Conservation (phyloP, 2,113 vertebrate species). For the Probosciger aterrimus region DNA sequence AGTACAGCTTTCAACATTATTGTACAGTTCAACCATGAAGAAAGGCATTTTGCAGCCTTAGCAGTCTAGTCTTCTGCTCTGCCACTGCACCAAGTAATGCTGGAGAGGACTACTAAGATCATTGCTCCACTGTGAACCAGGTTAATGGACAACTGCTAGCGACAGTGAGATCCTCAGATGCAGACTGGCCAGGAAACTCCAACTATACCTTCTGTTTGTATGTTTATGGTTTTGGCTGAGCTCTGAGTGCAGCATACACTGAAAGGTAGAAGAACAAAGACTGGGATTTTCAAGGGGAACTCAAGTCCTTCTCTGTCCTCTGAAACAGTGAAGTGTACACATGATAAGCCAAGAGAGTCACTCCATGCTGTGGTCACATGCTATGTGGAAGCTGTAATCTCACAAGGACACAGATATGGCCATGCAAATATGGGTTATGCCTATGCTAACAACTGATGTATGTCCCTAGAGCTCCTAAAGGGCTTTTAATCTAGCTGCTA, state of each 20-base stretch:
- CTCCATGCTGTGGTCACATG: neutral
- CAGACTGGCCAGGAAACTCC: neutral
- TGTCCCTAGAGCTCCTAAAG: neutral
- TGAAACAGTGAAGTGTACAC: neutral
- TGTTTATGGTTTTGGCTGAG: neutral
- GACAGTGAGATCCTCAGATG: neutral
- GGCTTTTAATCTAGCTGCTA: neutral
- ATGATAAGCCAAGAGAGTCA: neutral
- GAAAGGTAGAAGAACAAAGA: neutral
- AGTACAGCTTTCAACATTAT: neutral
- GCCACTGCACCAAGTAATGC: neutral
- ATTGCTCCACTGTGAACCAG: neutral
- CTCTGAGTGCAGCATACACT: rapidly evolving
- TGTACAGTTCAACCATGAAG: neutral
- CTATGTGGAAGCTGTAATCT: conserved; percentile 8
- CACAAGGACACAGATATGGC: conserved; percentile 33
- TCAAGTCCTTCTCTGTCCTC: neutral
- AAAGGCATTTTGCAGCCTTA: neutral
- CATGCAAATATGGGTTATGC: conserved; percentile 5
- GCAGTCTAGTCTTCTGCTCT: neutral
- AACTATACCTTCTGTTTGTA: neutral
- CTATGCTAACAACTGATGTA: neutral
- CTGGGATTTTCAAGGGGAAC: neutral
- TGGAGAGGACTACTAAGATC: neutral
- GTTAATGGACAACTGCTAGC: neutral